Conservation (phyloP, 1,140 invertebrate genomes). For the Drosophila ercepeae region DNA sequence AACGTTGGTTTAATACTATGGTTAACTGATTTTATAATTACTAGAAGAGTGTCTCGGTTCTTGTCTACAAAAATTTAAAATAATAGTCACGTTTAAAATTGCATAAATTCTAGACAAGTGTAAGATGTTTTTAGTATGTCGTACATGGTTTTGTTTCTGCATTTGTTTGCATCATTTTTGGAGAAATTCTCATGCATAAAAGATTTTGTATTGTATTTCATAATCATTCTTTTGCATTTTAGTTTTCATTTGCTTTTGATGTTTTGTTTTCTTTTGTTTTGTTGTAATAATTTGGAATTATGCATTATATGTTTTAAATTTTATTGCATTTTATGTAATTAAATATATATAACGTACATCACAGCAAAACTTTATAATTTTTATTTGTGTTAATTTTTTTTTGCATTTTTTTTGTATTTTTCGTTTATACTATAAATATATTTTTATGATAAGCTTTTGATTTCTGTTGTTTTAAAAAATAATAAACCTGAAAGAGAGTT, state of each 20-base stretch:
- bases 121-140: conserved; percentile 68
- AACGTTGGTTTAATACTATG: conserved; percentile 75
- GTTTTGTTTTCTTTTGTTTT: conserved; percentile 35
- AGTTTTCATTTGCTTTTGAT: conserved; percentile 18
- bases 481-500: conserved; percentile 48
- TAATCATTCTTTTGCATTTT: conserved; percentile 37
- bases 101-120: conserved; percentile 76
- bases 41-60: conserved; percentile 67
- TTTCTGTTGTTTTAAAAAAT: conserved; percentile 54
- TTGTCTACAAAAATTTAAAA: conserved; percentile 79
- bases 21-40: conserved; percentile 79
- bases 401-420: conserved; percentile 23
- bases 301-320: conserved; percentile 74
- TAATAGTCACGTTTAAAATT: conserved; percentile 79
- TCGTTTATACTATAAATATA: conserved; percentile 54
- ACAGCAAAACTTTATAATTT: conserved; percentile 83
- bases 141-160: conserved; percentile 63
- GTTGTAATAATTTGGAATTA: conserved; percentile 60
- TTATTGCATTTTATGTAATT: conserved; percentile 81
- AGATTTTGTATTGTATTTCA: conserved; percentile 42
- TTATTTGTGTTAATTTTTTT: conserved; percentile 45
- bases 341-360: conserved; percentile 83
- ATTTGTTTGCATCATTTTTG: conserved; percentile 45
- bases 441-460: conserved; percentile 76
- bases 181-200: conserved; percentile 73